These are phyloP conservation scores for Alosa sapidissima DNA, from an alignment of 2,797 vertebrate genomes.

Conservation along the genomic window DNA sequence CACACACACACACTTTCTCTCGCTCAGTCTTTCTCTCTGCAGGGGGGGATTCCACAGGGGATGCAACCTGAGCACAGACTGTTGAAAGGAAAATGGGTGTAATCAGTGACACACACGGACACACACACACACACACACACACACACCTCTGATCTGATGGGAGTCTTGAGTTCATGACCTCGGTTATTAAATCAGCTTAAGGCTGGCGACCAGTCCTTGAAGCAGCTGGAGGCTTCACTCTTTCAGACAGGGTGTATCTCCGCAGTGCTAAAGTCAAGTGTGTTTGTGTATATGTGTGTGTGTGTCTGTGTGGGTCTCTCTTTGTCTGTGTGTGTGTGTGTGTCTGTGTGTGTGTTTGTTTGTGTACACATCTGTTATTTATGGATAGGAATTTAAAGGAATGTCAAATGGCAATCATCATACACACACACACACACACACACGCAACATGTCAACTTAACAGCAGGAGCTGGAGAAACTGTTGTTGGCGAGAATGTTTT, in stretches of 20 bases:
- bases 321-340: neutral
- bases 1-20: neutral
- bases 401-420: neutral
- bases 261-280: neutral
- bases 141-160: constrained; percentile 20
- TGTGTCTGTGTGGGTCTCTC: constrained; percentile 16
- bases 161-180: constrained; percentile 9
- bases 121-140: constrained; percentile 25
- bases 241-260: neutral
- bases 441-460: neutral
- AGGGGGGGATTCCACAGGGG: constrained; percentile 27
- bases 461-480: neutral
- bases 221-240: neutral
- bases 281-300: constrained; percentile 12
- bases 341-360: neutral
- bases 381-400: too few relatives aligned
- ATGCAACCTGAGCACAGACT: constrained; percentile 46
- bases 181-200: constrained; percentile 18
- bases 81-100: constrained; percentile 39
- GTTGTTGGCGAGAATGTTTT: neutral
- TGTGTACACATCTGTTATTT: neutral
- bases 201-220: neutral
- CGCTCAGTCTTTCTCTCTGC: neutral
- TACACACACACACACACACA: neutral
- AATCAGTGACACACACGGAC: constrained; percentile 13